Conservation (phyloP, 2,113 vertebrate genomes). For the Nicator chloris region DNA sequence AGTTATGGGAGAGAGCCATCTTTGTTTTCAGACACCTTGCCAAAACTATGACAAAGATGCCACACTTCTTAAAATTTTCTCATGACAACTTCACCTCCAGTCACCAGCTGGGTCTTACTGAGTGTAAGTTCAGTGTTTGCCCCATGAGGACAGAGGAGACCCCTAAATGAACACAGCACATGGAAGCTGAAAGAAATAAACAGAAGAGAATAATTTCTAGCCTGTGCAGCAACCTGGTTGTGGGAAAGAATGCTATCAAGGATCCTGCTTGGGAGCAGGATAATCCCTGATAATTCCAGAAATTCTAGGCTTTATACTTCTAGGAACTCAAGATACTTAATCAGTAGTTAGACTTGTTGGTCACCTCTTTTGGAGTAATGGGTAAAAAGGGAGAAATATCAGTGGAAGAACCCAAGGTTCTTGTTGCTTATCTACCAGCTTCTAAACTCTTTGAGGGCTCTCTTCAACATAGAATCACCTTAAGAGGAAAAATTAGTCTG, state of each 20-base stretch:
- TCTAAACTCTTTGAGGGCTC: background rate
- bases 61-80: background rate
- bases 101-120: background rate
- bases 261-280: background rate
- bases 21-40: background rate
- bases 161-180: rapidly evolving
- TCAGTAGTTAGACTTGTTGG: background rate
- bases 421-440: background rate
- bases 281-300: background rate
- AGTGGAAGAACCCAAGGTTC: background rate
- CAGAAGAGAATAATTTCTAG: background rate
- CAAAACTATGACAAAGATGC: background rate
- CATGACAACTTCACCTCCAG: background rate
- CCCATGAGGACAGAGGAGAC: background rate
- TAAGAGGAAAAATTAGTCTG: background rate
- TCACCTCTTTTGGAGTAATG: background rate
- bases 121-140: background rate
- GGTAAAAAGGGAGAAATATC: background rate
- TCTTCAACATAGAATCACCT: background rate
- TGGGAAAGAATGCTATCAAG: background rate
- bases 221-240: background rate
- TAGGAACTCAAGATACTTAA: background rate
- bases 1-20: rapidly evolving
- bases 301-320: background rate
- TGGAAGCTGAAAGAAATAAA: background rate